phyloP scores from a whole-genome alignment of 2,797 vertebrate species.

The Aselliscus stoliczkanus region DNA sequence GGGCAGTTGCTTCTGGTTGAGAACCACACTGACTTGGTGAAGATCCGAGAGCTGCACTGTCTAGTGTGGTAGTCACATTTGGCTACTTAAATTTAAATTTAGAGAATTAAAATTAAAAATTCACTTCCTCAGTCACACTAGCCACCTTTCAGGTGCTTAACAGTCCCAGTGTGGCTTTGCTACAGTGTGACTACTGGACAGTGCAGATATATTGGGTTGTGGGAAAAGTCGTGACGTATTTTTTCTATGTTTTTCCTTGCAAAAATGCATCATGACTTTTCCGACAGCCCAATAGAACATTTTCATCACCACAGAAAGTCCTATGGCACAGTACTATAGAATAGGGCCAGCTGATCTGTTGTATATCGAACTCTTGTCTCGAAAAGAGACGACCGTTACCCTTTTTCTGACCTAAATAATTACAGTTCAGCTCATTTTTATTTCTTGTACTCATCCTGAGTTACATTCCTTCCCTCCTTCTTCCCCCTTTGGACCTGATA shows the following conservation, averaged over 20 bases:
- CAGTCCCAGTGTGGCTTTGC: background rate
- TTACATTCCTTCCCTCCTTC: background rate
- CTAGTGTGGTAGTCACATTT: background rate
- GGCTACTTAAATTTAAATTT: background rate
- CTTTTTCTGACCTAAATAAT: constrained; percentile 20
- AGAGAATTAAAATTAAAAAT: background rate
- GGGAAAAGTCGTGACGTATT: too few species aligned
- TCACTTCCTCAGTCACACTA: background rate
- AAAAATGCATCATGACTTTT: too few species aligned
- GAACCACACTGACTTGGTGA: background rate
- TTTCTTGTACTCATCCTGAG: background rate
- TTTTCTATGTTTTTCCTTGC: too few species aligned
- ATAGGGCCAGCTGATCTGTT: background rate
- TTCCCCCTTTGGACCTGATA: background rate
- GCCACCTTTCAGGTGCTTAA: background rate
- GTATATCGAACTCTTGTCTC: background rate
- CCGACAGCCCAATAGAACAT: too few species aligned
- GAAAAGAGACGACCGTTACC: background rate
- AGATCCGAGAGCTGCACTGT: background rate
- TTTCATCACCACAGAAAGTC: background rate
- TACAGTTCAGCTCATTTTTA: background rate
- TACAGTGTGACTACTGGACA: background rate
- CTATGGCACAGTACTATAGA: background rate
- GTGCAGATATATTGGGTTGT: too few species aligned
- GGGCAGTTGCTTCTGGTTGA: background rate